Conservation (phyloP, 2,113 vertebrate species). For the Gasterosteus aculeatus region DNA sequence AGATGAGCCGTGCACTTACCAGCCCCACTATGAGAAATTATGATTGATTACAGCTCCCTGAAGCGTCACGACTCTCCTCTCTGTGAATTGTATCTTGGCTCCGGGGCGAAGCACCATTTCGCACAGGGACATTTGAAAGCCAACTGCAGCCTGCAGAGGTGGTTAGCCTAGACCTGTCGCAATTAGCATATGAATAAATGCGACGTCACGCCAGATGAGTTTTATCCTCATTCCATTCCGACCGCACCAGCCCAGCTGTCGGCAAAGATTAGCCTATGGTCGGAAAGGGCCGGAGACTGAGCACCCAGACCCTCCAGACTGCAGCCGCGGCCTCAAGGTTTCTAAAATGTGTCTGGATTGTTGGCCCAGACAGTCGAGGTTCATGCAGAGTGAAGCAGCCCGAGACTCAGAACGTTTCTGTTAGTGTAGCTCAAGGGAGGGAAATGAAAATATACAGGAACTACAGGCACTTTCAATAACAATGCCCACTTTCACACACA, state of each 20-base stretch:
- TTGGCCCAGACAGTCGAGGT: constrained; percentile 17
- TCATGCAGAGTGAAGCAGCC: constrained; percentile 36
- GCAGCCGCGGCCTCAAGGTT: constrained; percentile 12
- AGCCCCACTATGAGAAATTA: constrained; percentile 49
- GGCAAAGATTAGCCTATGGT: constrained; percentile 26
- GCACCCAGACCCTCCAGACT: constrained; percentile 18
- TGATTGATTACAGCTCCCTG: constrained; percentile 59
- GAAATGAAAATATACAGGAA: constrained; percentile 17
- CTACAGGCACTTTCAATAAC: constrained; percentile 21
- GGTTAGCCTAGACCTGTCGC: constrained; percentile 32
- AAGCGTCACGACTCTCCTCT: constrained; percentile 14
- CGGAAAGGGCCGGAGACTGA: constrained; percentile 16
- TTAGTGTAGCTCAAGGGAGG: constrained; percentile 21
- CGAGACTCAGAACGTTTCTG: constrained; percentile 33
- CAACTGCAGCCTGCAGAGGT: constrained; percentile 32
- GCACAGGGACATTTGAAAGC: constrained; percentile 42
- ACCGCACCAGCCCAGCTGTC: constrained; percentile 37
- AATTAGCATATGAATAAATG: constrained; percentile 45
- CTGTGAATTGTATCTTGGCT: constrained; percentile 34
- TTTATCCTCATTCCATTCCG: constrained; percentile 42
- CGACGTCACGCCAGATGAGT: constrained; percentile 27
- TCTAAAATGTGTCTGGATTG: constrained; percentile 40
- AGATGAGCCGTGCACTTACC: constrained; percentile 47
- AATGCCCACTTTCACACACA: constrained; percentile 24
- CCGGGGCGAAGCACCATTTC: constrained; percentile 28